Evolutionary conservation across 2,888 invertebrate species (phyloP).

Genomic region (Patella pellucida): DNA sequence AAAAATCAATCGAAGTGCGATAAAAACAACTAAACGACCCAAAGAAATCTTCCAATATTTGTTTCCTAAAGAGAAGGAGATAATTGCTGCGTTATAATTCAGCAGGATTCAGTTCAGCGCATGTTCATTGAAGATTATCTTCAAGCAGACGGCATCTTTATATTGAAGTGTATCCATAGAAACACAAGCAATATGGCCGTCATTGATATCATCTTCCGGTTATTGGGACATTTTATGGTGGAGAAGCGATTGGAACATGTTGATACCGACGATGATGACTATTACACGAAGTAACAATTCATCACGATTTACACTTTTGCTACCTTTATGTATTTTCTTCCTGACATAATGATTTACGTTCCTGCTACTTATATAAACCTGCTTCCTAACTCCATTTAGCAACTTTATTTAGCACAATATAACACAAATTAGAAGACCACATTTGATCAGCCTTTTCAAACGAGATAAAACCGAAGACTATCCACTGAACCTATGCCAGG

Average conservation of each 20-base stretch:
- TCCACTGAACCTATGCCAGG: too few relatives aligned
- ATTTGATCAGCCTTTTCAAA: too few relatives aligned
- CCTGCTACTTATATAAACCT: too few relatives aligned
- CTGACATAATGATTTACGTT: too few relatives aligned
- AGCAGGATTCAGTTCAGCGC: background rate
- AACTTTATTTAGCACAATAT: too few relatives aligned
- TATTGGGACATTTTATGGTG: background rate
- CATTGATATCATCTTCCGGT: background rate
- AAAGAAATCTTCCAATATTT: background rate
- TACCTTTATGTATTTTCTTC: too few relatives aligned
- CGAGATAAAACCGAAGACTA: too few relatives aligned
- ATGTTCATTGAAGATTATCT: background rate
- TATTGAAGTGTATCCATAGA: background rate
- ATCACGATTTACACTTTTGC: too few relatives aligned
- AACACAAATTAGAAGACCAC: too few relatives aligned
- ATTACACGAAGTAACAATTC: too few relatives aligned
- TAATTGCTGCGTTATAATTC: background rate
- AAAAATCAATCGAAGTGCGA: background rate
- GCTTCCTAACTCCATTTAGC: too few relatives aligned
- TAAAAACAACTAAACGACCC: background rate
- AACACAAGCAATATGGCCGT: background rate
- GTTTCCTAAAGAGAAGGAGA: background rate
- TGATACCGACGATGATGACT: too few relatives aligned
- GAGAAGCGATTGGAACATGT: background rate
- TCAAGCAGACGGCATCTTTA: constrained; percentile 2